Evolutionary conservation across 2,797 vertebrate species (phyloP).

Genomic region (Threskiornis aethiopicus): DNA sequence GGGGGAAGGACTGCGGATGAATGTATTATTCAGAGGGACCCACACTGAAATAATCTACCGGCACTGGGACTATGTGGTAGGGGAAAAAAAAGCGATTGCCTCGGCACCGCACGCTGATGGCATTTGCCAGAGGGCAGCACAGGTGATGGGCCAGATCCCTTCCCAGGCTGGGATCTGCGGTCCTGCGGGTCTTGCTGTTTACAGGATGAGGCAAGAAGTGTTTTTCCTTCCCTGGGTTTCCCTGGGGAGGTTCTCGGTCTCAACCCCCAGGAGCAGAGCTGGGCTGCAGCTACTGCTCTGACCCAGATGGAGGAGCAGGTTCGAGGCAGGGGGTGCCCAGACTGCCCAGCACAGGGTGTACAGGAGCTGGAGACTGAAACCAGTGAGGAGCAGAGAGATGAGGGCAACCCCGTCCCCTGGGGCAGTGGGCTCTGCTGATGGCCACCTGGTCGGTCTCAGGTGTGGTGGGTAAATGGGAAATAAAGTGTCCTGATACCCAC

Average conservation of each 20-base stretch:
- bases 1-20: conserved; percentile 50
- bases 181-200: rapidly evolving
- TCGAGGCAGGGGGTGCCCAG: not conserved
- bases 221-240: not conserved
- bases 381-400: rapidly evolving
- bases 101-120: not conserved
- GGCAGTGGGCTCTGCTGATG: not conserved
- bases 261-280: not conserved
- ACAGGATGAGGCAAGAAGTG: not conserved
- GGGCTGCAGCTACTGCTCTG: not conserved
- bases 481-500: not conserved
- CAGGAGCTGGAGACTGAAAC: not conserved
- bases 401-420: rapidly evolving
- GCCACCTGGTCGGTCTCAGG: not conserved
- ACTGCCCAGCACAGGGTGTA: rapidly evolving
- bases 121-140: not conserved
- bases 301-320: not conserved
- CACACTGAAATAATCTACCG: not conserved
- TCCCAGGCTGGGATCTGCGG: not conserved
- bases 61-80: not conserved
- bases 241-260: not conserved
- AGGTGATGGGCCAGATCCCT: not conserved
- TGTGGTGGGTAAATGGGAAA: not conserved
- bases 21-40: conserved; percentile 58
- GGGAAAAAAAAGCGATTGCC: not conserved